Evolutionary conservation across 1,140 invertebrate species (phyloP), one percentile per base, ranked within the genome.

Genomic region (Euglossa dilemma): DNA sequence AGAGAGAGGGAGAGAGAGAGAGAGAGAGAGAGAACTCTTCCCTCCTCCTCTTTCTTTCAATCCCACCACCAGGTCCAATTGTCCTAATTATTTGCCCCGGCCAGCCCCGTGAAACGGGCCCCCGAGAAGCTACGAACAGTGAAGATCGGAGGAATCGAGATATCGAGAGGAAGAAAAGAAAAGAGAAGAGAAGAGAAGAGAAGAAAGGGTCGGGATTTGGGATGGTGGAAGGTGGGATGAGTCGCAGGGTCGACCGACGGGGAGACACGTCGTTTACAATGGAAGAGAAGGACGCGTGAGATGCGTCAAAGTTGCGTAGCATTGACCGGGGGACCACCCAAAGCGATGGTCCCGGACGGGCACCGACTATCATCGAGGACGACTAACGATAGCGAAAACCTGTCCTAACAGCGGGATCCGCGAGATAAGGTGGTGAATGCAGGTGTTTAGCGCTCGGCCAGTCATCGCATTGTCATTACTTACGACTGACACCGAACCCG

Each of bases 381-480:
- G 78, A 77, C 73, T 89, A 89, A 89, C 87, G 88, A 91, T 89
- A 92, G 86, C 87, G 85, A 87, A 89, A 90, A 91, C 86, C 78
- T 86, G 87, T 91, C 87, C 84, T 85, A 91, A 86, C 91, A 92
- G 91, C 91, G 86, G 91, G 90, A 90, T 87, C 88, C 84, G 87
- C 88, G 87, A 90, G 92, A 93, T 94, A 94, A 94, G 89, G 85
- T 84, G 87, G 85, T 88, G 86, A 88, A 89, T 87, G 93, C 93
- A 93, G 93, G 93, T 94, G 93, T 93, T 93, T 93, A 91, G 89
- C 83, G 72, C 63, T 57, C 63, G 85, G 63, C 92, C 89, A 94
- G 93, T 94, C 93, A 94, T 93, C 91, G 89, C 85, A 81, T 86
- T 85, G 92, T 94, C 93, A 94, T 94, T 93, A 94, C 91, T 94